Conservation (phyloP, 2,797 vertebrate genomes). For the Enteromius mattozi region DNA sequence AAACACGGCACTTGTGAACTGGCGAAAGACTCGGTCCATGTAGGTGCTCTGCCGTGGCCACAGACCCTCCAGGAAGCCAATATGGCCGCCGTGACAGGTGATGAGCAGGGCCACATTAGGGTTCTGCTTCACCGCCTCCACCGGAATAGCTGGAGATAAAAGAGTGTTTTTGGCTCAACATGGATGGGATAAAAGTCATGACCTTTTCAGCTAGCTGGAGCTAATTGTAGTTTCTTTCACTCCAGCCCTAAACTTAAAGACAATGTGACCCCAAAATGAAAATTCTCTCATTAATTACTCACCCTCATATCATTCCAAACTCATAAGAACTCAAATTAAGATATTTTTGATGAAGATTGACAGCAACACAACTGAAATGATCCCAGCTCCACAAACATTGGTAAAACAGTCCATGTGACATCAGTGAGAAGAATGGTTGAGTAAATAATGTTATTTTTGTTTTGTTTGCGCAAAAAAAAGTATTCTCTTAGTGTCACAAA, state of each 20-base stretch:
- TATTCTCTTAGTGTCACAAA: no score
- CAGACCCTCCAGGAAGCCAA: constrained; percentile 96
- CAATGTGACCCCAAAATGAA: no score
- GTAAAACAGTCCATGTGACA: no score
- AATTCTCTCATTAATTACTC: no score
- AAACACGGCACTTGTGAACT: constrained; percentile 93
- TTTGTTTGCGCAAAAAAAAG: no score
- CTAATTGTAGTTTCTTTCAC: not conserved
- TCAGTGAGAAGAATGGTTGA: no score
- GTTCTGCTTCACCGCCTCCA: constrained; percentile 95
- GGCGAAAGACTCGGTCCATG: constrained; percentile 98
- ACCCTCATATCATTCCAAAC: no score
- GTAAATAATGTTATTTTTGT: no score
- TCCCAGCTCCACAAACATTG: no score
- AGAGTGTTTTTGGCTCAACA: not conserved
- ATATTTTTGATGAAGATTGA: no score
- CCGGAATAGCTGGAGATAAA: constrained; percentile 85
- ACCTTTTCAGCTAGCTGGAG: not conserved
- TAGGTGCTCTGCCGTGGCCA: constrained; percentile 96
- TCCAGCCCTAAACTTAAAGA: not conserved
- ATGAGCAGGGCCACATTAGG: constrained; percentile 94
- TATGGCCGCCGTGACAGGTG: constrained; percentile 94
- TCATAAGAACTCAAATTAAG: no score
- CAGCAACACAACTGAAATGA: no score
- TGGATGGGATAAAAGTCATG: not conserved